Conservation (phyloP, 2,797 vertebrate genomes). For the Schizopygopsis malacanthus region DNA sequence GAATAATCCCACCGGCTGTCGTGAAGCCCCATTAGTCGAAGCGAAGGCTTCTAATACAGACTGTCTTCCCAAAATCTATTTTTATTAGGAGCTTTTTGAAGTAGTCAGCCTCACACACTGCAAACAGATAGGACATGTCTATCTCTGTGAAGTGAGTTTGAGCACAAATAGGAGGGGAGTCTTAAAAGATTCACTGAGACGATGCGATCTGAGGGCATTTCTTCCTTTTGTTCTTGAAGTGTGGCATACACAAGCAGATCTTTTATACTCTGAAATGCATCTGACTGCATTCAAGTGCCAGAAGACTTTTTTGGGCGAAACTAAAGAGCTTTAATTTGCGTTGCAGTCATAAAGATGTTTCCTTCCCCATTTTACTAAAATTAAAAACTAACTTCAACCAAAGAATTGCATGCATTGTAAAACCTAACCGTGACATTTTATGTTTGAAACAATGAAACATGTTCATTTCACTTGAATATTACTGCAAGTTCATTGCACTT, state of each 20-base stretch:
- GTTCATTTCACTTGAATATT: not conserved
- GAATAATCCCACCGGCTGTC: slow-evolving; percentile 34
- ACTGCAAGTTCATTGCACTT: not conserved
- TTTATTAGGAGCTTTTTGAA: slow-evolving; percentile 52
- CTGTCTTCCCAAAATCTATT: slow-evolving; percentile 39
- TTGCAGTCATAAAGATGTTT: not conserved
- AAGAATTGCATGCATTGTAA: not conserved
- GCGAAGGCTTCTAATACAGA: slow-evolving; percentile 28
- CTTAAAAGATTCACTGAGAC: slow-evolving; percentile 53
- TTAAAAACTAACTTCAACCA: not conserved
- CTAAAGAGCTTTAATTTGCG: not conserved
- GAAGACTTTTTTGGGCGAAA: not conserved
- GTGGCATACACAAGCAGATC: slow-evolving; percentile 40
- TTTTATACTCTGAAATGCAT: slow-evolving; percentile 19
- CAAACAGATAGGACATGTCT: slow-evolving; percentile 41
- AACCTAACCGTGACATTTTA: not conserved
- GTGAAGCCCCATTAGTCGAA: slow-evolving; percentile 34
- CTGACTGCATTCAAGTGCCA: slow-evolving; percentile 8
- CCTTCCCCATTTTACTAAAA: not conserved
- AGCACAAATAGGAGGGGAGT: slow-evolving; percentile 40
- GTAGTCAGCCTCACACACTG: slow-evolving; percentile 21
- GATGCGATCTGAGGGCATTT: slow-evolving; percentile 41
- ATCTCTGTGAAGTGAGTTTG: slow-evolving; percentile 44
- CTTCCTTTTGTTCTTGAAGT: slow-evolving; percentile 44
- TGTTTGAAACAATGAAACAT: not conserved